phyloP scores from a whole-genome alignment of 1,140 invertebrate genomes.

The Stegodyphus dumicola region DNA sequence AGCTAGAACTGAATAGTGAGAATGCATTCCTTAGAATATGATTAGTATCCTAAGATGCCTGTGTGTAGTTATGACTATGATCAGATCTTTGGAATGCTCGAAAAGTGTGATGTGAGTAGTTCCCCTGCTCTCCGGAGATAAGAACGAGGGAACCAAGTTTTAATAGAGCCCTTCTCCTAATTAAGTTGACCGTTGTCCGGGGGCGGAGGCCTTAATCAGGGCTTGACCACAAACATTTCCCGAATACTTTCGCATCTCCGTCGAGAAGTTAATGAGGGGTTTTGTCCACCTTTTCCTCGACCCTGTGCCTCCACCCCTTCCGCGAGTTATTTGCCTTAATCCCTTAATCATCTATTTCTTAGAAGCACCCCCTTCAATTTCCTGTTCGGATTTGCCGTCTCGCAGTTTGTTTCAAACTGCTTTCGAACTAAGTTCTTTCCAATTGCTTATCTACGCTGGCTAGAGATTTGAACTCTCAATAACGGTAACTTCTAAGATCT shows the following conservation, averaged over 20 bases:
- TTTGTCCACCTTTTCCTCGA: constrained; percentile 36
- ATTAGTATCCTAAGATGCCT: too few species aligned
- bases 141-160: constrained; percentile 39
- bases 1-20: too few species aligned
- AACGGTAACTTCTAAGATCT: too few species aligned
- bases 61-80: too few species aligned
- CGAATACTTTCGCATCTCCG: constrained; percentile 44
- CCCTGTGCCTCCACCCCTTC: background rate
- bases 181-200: constrained; percentile 57
- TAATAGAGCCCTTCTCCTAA: constrained; percentile 55
- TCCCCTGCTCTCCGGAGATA: background rate
- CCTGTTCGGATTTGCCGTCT: constrained; percentile 54
- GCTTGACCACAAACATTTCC: constrained; percentile 60
- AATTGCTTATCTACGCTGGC: too few species aligned
- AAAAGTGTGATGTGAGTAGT: too few species aligned
- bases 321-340: constrained; percentile 56
- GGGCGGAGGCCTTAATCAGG: constrained; percentile 56
- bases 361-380: constrained; percentile 42
- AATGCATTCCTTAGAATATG: too few species aligned
- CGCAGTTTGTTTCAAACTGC: constrained; percentile 45
- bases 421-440: too few species aligned
- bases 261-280: constrained; percentile 57
- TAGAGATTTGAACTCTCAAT: too few species aligned
- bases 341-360: constrained; percentile 58
- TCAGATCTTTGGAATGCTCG: too few species aligned